phyloP scores from a whole-genome alignment of 1,140 invertebrate species.

The Archivesica marissinica region DNA sequence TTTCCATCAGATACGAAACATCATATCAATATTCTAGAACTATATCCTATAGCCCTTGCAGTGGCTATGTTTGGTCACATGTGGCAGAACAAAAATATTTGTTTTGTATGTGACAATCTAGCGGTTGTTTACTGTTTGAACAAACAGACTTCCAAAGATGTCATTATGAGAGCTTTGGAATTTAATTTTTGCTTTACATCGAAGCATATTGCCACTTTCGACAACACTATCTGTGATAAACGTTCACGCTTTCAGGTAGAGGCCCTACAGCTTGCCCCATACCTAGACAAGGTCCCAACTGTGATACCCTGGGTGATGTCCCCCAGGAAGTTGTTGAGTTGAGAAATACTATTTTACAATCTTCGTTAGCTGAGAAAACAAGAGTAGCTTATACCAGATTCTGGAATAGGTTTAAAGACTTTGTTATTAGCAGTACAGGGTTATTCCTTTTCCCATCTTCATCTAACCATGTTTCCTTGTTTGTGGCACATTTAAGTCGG shows the following conservation, averaged over 20 bases:
- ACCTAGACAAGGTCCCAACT: constrained; percentile 20
- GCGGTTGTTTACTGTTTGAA: constrained; percentile 22
- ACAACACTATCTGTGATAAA: constrained; percentile 30
- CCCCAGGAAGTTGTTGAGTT: too few species aligned
- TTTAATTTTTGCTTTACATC: constrained; percentile 19
- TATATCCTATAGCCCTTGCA: constrained; percentile 32
- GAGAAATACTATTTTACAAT: too few species aligned
- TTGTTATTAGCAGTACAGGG: too few species aligned
- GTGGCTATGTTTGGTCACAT: constrained; percentile 19
- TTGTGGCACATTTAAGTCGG: too few species aligned
- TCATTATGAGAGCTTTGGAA: neutral
- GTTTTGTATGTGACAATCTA: constrained; percentile 30
- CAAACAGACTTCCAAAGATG: constrained; percentile 34
- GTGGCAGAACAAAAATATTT: constrained; percentile 26
- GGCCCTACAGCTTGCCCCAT: constrained; percentile 2
- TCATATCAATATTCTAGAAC: constrained; percentile 8
- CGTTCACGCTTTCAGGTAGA: constrained; percentile 37
- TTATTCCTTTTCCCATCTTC: too few species aligned
- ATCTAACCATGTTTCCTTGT: too few species aligned
- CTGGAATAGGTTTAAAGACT: too few species aligned
- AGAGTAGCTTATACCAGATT: too few species aligned
- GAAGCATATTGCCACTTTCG: neutral
- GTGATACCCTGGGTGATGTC: neutral
- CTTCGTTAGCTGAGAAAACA: too few species aligned
- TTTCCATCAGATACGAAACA: neutral